Conservation (phyloP, 2,888 invertebrate species). For the Andrena dorsata region DNA sequence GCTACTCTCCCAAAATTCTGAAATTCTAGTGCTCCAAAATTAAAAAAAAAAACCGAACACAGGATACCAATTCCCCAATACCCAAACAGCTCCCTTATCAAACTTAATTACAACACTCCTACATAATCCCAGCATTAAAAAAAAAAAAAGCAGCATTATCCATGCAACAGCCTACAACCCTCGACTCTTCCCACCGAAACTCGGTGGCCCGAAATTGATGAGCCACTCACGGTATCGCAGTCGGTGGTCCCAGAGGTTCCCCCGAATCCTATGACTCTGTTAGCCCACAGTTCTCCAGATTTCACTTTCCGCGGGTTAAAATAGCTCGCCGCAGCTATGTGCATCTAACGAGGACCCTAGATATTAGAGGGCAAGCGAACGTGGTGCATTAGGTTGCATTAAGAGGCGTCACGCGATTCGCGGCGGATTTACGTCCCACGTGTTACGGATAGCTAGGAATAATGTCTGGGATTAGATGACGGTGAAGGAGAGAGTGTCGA, state of each 20-base stretch:
- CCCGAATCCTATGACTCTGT: neutral
- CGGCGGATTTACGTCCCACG: conserved; percentile 37
- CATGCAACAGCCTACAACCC: too few relatives aligned
- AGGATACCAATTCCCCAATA: too few relatives aligned
- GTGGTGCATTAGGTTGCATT: conserved; percentile 36
- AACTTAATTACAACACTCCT: too few relatives aligned
- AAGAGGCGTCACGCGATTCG: conserved; percentile 33
- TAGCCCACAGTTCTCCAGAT: neutral
- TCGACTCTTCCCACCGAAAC: neutral
- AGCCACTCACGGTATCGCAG: neutral
- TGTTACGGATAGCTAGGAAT: conserved; percentile 28
- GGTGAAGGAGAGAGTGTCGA: conserved; percentile 20
- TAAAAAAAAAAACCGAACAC: too few relatives aligned
- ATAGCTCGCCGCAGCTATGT: conserved; percentile 1
- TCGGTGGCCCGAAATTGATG: neutral
- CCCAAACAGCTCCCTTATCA: too few relatives aligned
- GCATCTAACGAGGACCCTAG: conserved; percentile 29
- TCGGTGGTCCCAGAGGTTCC: neutral
- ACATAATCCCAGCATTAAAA: too few relatives aligned
- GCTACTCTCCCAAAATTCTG: too few relatives aligned
- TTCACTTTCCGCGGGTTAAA: neutral
- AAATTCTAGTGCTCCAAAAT: too few relatives aligned
- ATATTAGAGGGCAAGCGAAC: conserved; percentile 9
- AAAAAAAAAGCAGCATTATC: too few relatives aligned
- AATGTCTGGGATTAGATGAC: conserved; percentile 15